Percentiles rank a stretch among this genome's conserved stretches.
Evolutionary conservation across 2,888 invertebrate genomes (phyloP).

Genomic region (Pachliopta kotzebuea): DNA sequence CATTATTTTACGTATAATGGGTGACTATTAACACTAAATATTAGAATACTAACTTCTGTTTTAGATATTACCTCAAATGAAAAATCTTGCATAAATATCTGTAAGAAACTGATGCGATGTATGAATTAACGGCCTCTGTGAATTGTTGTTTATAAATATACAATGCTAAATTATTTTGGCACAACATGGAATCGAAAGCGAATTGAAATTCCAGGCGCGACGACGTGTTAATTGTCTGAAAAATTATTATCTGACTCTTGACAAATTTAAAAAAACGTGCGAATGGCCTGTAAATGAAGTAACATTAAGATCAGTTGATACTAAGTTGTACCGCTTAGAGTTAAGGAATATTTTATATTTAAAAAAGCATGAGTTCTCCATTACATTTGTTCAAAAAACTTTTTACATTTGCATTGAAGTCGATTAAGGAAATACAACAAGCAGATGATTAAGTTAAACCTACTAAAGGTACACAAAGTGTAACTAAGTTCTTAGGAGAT

Average conservation of each 20-base stretch:
- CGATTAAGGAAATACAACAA: slow-evolving; percentile 36
- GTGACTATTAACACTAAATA: slow-evolving; percentile 81
- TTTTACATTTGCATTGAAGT: slow-evolving; percentile 23
- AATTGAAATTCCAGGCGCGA: slow-evolving; percentile 38
- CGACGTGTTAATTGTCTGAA: slow-evolving; percentile 6
- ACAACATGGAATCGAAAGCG: slow-evolving; percentile 68
- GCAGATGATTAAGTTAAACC: slow-evolving; percentile 48
- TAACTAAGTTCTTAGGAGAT: slow-evolving; percentile 63
- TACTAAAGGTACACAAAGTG: slow-evolving; percentile 48
- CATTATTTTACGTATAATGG: slow-evolving; percentile 93
- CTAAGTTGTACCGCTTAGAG: slow-evolving; percentile 1
- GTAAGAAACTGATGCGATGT: slow-evolving; percentile 13
- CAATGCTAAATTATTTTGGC: slow-evolving; percentile 56
- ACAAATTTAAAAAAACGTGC: slow-evolving; percentile 7
- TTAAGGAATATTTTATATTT: slow-evolving; percentile 8
- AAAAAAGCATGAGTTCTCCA: slow-evolving; percentile 13
- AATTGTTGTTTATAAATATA: slow-evolving; percentile 23
- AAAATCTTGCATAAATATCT: slow-evolving; percentile 30
- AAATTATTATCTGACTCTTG: slow-evolving; percentile 1
- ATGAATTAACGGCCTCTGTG: slow-evolving; percentile 7
- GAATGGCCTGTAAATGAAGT: not conserved
- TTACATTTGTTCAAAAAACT: slow-evolving; percentile 9
- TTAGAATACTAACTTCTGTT: slow-evolving; percentile 67
- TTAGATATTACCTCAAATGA: slow-evolving; percentile 63
- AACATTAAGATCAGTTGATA: not conserved